Base-by-base conservation (phyloP, 2,113 vertebrate species). In the Sylvia atricapilla region DNA sequence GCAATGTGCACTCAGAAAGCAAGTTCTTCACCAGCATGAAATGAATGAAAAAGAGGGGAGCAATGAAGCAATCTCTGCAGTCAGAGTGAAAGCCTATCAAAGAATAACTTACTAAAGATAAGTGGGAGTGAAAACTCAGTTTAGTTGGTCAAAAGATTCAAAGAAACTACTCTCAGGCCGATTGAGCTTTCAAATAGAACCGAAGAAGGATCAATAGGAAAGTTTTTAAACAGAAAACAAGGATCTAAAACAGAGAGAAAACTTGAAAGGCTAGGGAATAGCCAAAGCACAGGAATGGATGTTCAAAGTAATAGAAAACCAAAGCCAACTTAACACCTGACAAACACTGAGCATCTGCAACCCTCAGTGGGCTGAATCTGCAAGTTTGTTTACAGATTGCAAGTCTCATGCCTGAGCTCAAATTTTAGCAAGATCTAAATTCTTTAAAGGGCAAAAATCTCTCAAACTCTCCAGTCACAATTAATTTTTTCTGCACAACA, bases 401-500 rank as follows among this genome's bases (percentile, higher is more conserved):
- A 58, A 56, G 5, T 37, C 35, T 85, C 18, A 33, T 20, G 10
- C 5, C 31, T 43, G 35, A 89, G 15, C 10, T 2, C 13, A 87
- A 77, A 50, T 56, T 77, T 81, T 56, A 74, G 8, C 22, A 73
- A 64, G 18, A 30, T 52, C 47, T 43, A 43, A 47, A 18, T 80
- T 84, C 12, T 95, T 64, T 49, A 28, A 13, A 30, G 21, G 53
- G 14, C 22, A 73, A 87, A 92, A 80, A 44, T 3, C 7, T 67
- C 24, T n/a, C 58, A 63, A 23, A 35, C 6, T 76, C 33, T 50
- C 6, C 33, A 59, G 5, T 43, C 24, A 52, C 19, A 17, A 12
- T 64, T 74, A 81, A 25, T 2, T 89, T 87, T 52, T 68, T 39
- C 5, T 50, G 7, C 6, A 33, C 0, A 0, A 24, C 15, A 43